Percentiles rank a stretch among this genome's conserved stretches.
These are phyloP conservation scores for Pyralis farinalis DNA, from an alignment of 2,888 invertebrate species.

Conservation along the genomic window DNA sequence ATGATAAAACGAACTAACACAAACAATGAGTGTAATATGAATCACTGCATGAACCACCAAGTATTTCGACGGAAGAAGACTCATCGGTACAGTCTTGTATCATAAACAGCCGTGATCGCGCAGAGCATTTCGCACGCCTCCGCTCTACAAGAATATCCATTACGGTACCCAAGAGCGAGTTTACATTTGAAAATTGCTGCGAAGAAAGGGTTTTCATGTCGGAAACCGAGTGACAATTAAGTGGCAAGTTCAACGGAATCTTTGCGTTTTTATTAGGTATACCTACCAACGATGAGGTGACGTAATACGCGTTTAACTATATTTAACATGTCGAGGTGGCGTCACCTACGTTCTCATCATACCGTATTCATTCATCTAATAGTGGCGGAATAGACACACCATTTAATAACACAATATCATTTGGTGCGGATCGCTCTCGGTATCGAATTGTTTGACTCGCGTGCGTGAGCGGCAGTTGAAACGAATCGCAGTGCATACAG, in stretches of 20 bases:
- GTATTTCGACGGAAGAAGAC: conserved; percentile 32
- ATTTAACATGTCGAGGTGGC: conserved; percentile 31
- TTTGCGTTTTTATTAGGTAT: conserved; percentile 15
- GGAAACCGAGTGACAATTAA: neutral
- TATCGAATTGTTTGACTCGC: conserved; percentile 22
- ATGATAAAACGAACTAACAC: conserved; percentile 23
- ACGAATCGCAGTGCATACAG: conserved; percentile 18
- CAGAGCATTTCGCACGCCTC: conserved; percentile 18
- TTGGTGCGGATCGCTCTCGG: conserved; percentile 11
- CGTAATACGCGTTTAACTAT: conserved; percentile 38
- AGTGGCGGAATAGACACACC: conserved; percentile 16
- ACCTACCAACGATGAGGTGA: conserved; percentile 31
- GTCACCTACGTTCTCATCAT: conserved; percentile 31
- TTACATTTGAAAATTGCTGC: conserved; percentile 6
- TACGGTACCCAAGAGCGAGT: neutral
- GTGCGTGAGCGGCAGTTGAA: conserved; percentile 17
- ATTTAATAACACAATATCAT: conserved; percentile 10
- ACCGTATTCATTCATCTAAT: conserved; percentile 32
- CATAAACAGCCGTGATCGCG: conserved; percentile 23
- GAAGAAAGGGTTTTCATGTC: conserved; percentile 6
- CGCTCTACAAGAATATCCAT: conserved; percentile 6
- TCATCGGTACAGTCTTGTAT: conserved; percentile 26
- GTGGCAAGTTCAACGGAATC: conserved; percentile 1
- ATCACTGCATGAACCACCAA: conserved; percentile 30
- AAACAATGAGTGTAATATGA: conserved; percentile 26